Base-by-base conservation (phyloP, 2,113 vertebrate genomes). In the Lophius piscatorius region DNA sequence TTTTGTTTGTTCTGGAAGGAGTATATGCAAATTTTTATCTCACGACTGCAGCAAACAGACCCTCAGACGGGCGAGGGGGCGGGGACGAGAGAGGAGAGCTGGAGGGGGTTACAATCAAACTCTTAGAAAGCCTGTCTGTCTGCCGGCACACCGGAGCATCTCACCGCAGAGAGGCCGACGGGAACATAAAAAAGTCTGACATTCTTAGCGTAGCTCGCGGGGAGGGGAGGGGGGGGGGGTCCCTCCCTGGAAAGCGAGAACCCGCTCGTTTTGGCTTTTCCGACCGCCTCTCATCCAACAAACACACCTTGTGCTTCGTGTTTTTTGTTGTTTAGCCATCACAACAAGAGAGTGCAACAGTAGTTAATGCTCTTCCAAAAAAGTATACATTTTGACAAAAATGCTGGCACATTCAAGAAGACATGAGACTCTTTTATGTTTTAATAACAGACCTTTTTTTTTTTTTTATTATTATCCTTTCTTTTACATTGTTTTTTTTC, bases 331-430 rank as follows among this genome's bases (percentile, higher is more conserved):
- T 85, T 72, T 91, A 71, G 74, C 82, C 81, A 58, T 88, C 50
- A 90, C 86, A 88, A 90, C 84, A 82, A 82, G 84, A 83, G 76
- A 91, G 91, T 91, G 92, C 91, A 92, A 91, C 85, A 86, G 74
- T 80, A 82, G 88, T 87, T 85, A 69, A 87, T 74, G 85, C 75
- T 71, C 86, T 69, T 48, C 58, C 58, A 75, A 83, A n/a, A 90
- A 87, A 66, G 69, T 88, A 83, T 82, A 92, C 81, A 83, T 87
- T 77, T 90, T 63, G 87, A 92, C 83, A 85, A 85, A 91, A 87
- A 85, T 49, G 81, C 91, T 92, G 92, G 91, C 92, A 94, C 92
- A 92, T 93, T 93, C 88, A 88, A 90, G 86, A 92, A 88, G 84
- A 93, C 82, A 83, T 86, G 80, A 82, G 84, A n/a, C n/a, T n/a